These are phyloP conservation scores for Elymnias hypermnestra DNA, from an alignment of 1,140 invertebrate species.

Conservation along the genomic window DNA sequence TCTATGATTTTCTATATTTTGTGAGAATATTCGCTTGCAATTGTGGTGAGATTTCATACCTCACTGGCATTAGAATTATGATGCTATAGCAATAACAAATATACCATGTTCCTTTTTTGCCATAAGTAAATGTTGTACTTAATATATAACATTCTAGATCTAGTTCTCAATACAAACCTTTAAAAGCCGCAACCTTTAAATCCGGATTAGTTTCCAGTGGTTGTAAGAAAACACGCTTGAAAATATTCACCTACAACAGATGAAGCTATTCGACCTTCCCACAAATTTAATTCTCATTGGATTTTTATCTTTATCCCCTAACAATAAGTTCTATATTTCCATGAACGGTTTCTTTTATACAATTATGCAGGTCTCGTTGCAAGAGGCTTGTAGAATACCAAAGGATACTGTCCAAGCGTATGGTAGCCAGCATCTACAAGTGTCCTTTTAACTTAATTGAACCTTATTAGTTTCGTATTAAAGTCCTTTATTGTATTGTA, in stretches of 20 bases:
- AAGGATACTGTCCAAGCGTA: slow-evolving; percentile 16
- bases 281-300: not conserved
- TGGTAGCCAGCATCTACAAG: slow-evolving; percentile 9
- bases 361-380: slow-evolving; percentile 24
- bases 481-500: not conserved
- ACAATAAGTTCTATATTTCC: not conserved
- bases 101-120: too few relatives aligned
- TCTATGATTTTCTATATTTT: too few relatives aligned
- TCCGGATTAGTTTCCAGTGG: slow-evolving; percentile 13
- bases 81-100: too few relatives aligned
- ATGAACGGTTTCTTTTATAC: not conserved
- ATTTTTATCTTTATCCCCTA: not conserved
- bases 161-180: too few relatives aligned
- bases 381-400: slow-evolving; percentile 25
- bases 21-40: too few relatives aligned
- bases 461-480: slow-evolving; percentile 5
- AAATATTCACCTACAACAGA: slow-evolving; percentile 25
- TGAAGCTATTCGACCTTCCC: slow-evolving; percentile 20
- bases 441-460: not conserved
- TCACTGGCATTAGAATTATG: too few relatives aligned
- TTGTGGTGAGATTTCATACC: too few relatives aligned
- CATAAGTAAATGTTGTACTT: too few relatives aligned
- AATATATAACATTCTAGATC: too few relatives aligned
- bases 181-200: slow-evolving; percentile 4
- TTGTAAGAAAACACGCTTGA: slow-evolving; percentile 22